Conservation (phyloP, 2,113 vertebrate species). For the Phalacrocorax brasilianus region DNA sequence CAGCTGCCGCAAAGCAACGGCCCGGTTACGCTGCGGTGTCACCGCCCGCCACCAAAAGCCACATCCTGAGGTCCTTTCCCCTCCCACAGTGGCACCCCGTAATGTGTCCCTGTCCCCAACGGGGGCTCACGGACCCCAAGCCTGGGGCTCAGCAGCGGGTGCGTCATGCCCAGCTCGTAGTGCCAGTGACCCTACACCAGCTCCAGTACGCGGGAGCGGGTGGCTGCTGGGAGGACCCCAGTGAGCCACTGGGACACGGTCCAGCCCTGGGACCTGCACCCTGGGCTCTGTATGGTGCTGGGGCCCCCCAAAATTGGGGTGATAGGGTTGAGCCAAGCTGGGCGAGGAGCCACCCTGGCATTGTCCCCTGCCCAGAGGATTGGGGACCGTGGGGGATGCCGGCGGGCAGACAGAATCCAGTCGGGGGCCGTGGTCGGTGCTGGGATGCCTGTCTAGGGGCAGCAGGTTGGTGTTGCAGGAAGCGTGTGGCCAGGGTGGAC, state of each 20-base stretch:
- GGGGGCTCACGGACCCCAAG: not conserved
- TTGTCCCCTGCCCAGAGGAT: not conserved
- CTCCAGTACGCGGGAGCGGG: accelerated
- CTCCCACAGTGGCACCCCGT: accelerated
- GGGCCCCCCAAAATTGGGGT: not conserved
- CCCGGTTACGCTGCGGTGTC: not conserved
- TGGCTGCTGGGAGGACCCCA: not conserved
- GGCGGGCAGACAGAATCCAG: accelerated
- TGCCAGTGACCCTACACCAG: not conserved
- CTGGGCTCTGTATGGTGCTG: accelerated
- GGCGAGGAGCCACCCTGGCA: not conserved
- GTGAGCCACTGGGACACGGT: accelerated
- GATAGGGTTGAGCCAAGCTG: not conserved
- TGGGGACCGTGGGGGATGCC: not conserved
- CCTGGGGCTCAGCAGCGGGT: not conserved
- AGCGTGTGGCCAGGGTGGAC: not conserved
- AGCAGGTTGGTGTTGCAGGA: not conserved
- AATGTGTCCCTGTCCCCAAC: accelerated
- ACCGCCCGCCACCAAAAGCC: not conserved
- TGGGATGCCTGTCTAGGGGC: not conserved
- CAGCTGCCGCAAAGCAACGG: conserved; percentile 26
- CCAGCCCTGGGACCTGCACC: not conserved
- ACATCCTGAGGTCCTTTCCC: accelerated
- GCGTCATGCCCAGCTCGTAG: accelerated
- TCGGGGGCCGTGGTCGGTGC: accelerated